Conservation (phyloP, 1,140 invertebrate genomes). For the Matsumurasca onukii region DNA sequence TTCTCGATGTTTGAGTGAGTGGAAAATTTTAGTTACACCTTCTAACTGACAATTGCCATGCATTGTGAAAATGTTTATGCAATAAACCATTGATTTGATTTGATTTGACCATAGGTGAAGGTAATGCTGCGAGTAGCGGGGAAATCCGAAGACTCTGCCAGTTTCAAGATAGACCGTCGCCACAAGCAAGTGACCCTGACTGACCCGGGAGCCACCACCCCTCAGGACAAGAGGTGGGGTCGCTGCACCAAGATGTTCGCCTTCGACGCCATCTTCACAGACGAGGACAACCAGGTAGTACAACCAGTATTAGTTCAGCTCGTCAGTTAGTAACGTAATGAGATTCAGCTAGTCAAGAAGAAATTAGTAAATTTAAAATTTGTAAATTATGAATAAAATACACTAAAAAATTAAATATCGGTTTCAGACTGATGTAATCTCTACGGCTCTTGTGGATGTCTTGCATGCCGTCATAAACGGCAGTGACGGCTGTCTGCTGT, state of each 20-base stretch:
- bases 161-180: slow-evolving; percentile 40
- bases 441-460: slow-evolving; percentile 88
- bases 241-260: slow-evolving; percentile 86
- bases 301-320: not conserved
- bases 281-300: slow-evolving; percentile 85
- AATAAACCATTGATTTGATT: too few relatives aligned
- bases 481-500: slow-evolving; percentile 89
- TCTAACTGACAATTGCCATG: too few relatives aligned
- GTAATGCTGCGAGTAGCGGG: slow-evolving; percentile 41
- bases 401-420: not conserved
- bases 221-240: slow-evolving; percentile 37
- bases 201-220: slow-evolving; percentile 36
- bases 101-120: slow-evolving; percentile 40
- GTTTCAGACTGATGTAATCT: slow-evolving; percentile 80
- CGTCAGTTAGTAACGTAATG: too few relatives aligned
- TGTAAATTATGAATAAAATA: not conserved
- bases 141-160: slow-evolving; percentile 1
- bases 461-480: slow-evolving; percentile 93
- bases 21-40: too few relatives aligned
- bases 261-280: slow-evolving; percentile 91
- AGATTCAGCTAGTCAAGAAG: too few relatives aligned
- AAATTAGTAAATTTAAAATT: too few relatives aligned
- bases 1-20: too few relatives aligned
- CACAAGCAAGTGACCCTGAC: slow-evolving; percentile 41
- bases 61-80: too few relatives aligned